Conservation (phyloP, 1,140 invertebrate species). For the Coptotermes formosanus region DNA sequence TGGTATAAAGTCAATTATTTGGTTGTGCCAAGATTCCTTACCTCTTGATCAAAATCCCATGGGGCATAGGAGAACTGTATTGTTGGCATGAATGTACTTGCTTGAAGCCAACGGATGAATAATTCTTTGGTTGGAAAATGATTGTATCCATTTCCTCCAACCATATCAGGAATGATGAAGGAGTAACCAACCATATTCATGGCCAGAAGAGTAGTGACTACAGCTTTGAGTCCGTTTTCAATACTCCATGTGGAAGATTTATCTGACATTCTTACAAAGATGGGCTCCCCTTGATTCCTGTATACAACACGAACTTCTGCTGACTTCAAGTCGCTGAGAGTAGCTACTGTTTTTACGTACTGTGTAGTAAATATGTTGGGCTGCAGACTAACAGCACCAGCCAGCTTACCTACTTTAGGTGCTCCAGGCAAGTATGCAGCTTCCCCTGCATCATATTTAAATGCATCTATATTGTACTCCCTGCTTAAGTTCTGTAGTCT, state of each 20-base stretch:
- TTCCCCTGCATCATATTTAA: slow-evolving; percentile 89
- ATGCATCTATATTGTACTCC: slow-evolving; percentile 72
- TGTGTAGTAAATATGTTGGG: slow-evolving; percentile 39
- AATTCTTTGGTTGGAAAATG: slow-evolving; percentile 65
- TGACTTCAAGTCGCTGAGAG: slow-evolving; percentile 63
- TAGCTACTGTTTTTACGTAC: slow-evolving; percentile 62
- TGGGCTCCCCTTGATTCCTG: slow-evolving; percentile 71
- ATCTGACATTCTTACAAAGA: slow-evolving; percentile 88
- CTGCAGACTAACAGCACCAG: background rate
- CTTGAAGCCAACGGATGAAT: slow-evolving; percentile 88
- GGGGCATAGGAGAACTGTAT: slow-evolving; percentile 87
- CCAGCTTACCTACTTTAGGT: background rate
- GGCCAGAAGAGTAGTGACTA: slow-evolving; percentile 54
- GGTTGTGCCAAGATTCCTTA: slow-evolving; percentile 29
- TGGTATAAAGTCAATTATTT: background rate
- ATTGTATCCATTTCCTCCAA: slow-evolving; percentile 83
- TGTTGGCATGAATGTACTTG: slow-evolving; percentile 80
- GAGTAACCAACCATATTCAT: slow-evolving; percentile 63
- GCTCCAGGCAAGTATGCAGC: slow-evolving; percentile 47
- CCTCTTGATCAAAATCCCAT: slow-evolving; percentile 80
- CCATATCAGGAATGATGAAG: slow-evolving; percentile 86
- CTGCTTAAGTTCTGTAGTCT: slow-evolving; percentile 60
- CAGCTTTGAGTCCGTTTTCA: slow-evolving; percentile 51
- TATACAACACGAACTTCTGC: slow-evolving; percentile 61
- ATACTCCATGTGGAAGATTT: slow-evolving; percentile 56